Base-by-base conservation (phyloP, 2,888 invertebrate genomes). In the Ganaspis brasiliensis region DNA sequence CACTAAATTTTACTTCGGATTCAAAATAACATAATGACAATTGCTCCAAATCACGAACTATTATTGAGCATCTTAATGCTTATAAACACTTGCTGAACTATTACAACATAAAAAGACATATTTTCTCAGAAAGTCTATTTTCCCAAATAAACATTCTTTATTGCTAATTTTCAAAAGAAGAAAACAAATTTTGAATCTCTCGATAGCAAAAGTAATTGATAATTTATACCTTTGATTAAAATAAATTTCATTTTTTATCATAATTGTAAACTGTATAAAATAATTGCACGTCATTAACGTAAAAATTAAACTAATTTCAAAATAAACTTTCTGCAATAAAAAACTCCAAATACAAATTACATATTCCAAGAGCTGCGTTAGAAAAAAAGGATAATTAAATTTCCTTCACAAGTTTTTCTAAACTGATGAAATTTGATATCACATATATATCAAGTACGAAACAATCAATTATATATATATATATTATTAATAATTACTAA, bases 201-300 rank as follows among this genome's bases (percentile, higher is more conserved):
- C 3, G 6, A 24, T 56, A 56, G 14, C 21, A 56, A 56, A 56
- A 24, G 19, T 26, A 56, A 56, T 56, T 56, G 56, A 31, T 6
- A 31, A 31, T 31, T 31, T 31, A 4, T 31, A 31, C 6, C 31
- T 26, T 24, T 21, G 21, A 14, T 14, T 21, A 12, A 12, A 56
- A 24, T 21, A 56, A 56, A 56, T 21, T 31, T 31, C 31, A 31
- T 31, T 31, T 31, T 31, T 31, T 6, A 31, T 2, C 57, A 59
- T 26, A n/a, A 59, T 59, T 59, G n/a, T 31, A n/a, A 26, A 26
- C n/a, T 26, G 5, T 5, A 6, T 56, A 59, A 59, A 26, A 59
- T n/a, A 14, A 59, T 59, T 59, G 57, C 57, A 59, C 57, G 57
- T 59, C 57, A 31, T n/a, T n/a, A 31, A 59, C 24, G 24, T 59